Evolutionary conservation across 2,113 vertebrate species (phyloP).

Genomic region (Cyanoderma ruficeps): DNA sequence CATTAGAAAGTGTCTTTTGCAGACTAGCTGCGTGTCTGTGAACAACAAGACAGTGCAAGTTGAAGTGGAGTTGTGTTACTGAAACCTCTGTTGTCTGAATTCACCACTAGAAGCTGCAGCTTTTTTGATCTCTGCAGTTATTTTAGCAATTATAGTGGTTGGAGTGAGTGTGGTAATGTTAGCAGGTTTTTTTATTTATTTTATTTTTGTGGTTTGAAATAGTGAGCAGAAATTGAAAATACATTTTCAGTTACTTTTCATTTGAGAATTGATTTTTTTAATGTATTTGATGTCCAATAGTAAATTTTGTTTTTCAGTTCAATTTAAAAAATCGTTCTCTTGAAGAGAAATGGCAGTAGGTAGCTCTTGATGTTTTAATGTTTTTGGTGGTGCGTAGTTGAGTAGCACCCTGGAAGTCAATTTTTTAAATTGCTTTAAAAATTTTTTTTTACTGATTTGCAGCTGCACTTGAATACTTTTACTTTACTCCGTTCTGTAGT

Average conservation of each 20-base stretch:
- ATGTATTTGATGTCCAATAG: neutral
- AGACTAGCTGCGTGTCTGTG: neutral
- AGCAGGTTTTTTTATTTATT: neutral
- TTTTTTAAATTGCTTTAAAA: neutral
- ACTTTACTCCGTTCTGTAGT: neutral
- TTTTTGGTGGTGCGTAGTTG: neutral
- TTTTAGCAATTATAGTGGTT: neutral
- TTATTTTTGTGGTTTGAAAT: neutral
- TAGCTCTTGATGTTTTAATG: neutral
- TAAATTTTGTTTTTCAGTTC: neutral
- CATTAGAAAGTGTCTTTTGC: neutral
- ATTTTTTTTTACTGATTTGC: neutral
- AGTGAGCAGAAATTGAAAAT: neutral
- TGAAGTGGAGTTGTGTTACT: neutral
- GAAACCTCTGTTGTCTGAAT: neutral
- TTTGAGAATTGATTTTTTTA: neutral
- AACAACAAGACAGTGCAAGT: neutral
- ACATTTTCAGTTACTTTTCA: neutral
- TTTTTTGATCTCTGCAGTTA: neutral
- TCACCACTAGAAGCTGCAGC: fast-evolving
- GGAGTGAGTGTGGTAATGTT: neutral
- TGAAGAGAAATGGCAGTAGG: neutral
- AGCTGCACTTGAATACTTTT: neutral
- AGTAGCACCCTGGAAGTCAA: neutral
- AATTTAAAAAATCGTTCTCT: neutral